A percentile compares a stretch with the other conserved stretches of the same genome.
phyloP scores from a whole-genome alignment of 2,113 vertebrate genomes.

The Chionomys nivalis region DNA sequence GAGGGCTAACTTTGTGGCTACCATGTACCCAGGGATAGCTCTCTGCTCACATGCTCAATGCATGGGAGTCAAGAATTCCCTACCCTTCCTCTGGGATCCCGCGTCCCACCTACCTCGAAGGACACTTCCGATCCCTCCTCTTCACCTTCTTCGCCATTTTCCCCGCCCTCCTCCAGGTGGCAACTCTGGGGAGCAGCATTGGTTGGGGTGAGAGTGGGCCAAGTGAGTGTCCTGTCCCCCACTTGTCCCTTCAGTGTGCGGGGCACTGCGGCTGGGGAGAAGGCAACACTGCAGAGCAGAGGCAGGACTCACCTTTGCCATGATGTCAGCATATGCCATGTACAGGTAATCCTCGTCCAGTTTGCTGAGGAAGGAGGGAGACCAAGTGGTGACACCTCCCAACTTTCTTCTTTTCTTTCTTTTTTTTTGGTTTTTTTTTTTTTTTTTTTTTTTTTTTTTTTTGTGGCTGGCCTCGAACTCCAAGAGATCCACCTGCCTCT shows the following conservation, averaged over 20 bases:
- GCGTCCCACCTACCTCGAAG: slow-evolving; percentile 90
- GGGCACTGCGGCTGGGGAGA: neutral
- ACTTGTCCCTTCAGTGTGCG: neutral
- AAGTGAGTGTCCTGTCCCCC: neutral
- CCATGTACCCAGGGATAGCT: neutral
- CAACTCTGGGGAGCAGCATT: slow-evolving; percentile 88
- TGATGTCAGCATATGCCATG: slow-evolving; percentile 86
- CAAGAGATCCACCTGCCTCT: too few relatives aligned
- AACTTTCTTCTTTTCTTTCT: neutral
- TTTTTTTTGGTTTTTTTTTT: too few relatives aligned
- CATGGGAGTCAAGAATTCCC: neutral
- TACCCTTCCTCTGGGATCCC: neutral
- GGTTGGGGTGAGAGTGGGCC: neutral
- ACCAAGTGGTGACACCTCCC: too few relatives aligned
- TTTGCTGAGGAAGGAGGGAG: slow-evolving; percentile 79
- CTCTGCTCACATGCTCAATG: neutral
- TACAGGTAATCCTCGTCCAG: slow-evolving; percentile 86
- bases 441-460: too few relatives aligned
- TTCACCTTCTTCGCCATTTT: slow-evolving; percentile 83
- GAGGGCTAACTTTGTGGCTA: neutral
- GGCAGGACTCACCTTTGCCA: slow-evolving; percentile 84
- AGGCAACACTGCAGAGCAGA: too few relatives aligned
- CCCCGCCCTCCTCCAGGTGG: slow-evolving; percentile 93
- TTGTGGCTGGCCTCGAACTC: too few relatives aligned
- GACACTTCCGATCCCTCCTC: slow-evolving; percentile 89